These are phyloP conservation scores for Gorsachius goisagi DNA, from an alignment of 2,113 vertebrate species.

Conservation along the genomic window DNA sequence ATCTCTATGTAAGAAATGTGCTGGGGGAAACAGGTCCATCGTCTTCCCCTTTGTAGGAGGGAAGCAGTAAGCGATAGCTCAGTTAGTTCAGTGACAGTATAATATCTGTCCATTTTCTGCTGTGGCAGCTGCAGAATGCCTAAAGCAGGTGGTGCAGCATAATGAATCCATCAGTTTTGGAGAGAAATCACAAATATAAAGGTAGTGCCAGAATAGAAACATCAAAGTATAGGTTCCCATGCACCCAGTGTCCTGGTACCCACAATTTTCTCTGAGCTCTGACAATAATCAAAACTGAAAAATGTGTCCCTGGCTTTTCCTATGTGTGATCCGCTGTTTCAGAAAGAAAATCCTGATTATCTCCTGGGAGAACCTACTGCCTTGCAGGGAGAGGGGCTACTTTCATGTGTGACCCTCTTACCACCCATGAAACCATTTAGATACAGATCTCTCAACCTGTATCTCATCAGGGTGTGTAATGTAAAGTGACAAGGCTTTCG, in stretches of 20 bases:
- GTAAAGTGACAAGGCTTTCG: constrained; percentile 21
- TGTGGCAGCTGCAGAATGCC: neutral
- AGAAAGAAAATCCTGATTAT: constrained; percentile 11
- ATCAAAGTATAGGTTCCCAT: neutral
- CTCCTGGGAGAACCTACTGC: neutral
- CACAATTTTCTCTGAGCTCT: neutral
- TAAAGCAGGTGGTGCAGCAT: constrained; percentile 2
- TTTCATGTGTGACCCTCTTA: constrained; percentile 13
- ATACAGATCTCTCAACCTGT: neutral
- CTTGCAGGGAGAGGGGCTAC: neutral
- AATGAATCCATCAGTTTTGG: constrained; percentile 22
- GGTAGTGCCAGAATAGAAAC: neutral
- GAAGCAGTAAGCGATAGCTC: neutral
- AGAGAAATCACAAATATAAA: neutral
- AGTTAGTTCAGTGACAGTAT: neutral
- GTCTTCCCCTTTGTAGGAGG: neutral
- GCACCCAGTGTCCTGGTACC: neutral
- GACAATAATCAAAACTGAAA: neutral
- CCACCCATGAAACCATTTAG: constrained; percentile 21
- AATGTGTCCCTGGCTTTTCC: neutral
- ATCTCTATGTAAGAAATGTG: neutral
- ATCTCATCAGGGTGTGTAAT: neutral
- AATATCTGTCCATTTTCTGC: constrained; percentile 11
- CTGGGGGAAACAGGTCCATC: neutral
- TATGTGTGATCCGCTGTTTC: neutral